Conservation (phyloP, 2,888 invertebrate genomes). For the Thymelicus sylvestris region DNA sequence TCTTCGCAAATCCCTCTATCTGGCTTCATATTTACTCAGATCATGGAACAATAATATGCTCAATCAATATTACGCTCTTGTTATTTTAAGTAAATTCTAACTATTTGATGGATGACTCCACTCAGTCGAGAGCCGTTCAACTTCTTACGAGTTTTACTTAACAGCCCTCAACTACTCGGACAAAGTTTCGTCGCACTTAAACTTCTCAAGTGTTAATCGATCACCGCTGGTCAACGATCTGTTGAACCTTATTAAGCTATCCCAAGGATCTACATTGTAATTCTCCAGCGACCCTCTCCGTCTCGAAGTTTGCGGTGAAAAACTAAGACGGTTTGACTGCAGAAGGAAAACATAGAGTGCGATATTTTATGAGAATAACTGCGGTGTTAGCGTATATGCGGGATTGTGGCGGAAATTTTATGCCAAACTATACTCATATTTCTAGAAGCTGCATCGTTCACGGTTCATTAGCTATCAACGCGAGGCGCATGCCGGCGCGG, state of each 20-base stretch:
- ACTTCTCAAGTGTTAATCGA: constrained; percentile 72
- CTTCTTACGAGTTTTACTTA: constrained; percentile 71
- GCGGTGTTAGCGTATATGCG: constrained; percentile 33
- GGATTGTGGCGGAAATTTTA: constrained; percentile 54
- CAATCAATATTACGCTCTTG: constrained; percentile 16
- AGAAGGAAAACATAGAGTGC: constrained; percentile 24
- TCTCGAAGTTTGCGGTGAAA: background rate
- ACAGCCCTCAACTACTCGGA: constrained; percentile 61
- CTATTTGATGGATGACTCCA: constrained; percentile 75
- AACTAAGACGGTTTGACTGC: constrained; percentile 19
- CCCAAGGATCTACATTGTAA: constrained; percentile 26
- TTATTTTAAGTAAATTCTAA: constrained; percentile 44
- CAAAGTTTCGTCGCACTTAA: constrained; percentile 69
- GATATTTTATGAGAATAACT: constrained; percentile 31
- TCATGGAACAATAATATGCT: constrained; percentile 13
- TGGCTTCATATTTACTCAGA: constrained; percentile 4
- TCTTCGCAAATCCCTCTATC: background rate
- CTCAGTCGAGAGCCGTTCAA: constrained; percentile 49
- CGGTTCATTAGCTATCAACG: constrained; percentile 62
- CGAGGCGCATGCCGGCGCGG: constrained; percentile 34
- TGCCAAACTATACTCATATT: constrained; percentile 54
- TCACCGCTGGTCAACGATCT: constrained; percentile 70
- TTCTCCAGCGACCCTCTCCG: background rate
- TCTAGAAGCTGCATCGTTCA: constrained; percentile 58
- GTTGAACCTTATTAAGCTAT: constrained; percentile 51